Conservation (phyloP, 1,140 invertebrate species). For the Brachionus angularis region DNA sequence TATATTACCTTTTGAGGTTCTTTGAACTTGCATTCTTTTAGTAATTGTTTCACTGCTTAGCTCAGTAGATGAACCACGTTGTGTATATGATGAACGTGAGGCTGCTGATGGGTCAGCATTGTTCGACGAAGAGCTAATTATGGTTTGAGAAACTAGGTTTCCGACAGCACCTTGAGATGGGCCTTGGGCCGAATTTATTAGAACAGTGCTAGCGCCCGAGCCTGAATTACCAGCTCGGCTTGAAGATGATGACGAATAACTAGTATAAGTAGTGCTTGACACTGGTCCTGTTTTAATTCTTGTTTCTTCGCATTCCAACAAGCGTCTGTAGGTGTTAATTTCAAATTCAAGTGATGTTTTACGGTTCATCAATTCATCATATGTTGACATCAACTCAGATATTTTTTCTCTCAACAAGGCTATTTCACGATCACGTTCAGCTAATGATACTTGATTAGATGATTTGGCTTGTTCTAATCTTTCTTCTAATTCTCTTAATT, state of each 20-base stretch:
- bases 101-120: background rate
- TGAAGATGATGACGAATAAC: background rate
- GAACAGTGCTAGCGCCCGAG: background rate
- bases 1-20: conserved; percentile 34
- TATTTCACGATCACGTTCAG: conserved; percentile 30
- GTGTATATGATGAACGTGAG: background rate
- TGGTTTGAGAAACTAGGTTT: conserved; percentile 9
- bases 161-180: background rate
- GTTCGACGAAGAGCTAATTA: background rate
- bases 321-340: conserved; percentile 43
- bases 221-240: background rate
- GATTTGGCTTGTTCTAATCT: conserved; percentile 20
- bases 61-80: conserved; percentile 30
- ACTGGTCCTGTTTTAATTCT: conserved; percentile 12
- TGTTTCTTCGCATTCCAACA: conserved; percentile 43
- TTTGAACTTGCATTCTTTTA: conserved; percentile 35
- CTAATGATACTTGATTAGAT: background rate
- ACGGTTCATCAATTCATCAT: conserved; percentile 14
- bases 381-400: background rate
- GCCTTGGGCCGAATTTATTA: background rate
- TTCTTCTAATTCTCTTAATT: conserved; percentile 36
- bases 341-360: conserved; percentile 43
- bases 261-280: background rate
- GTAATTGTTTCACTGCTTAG: conserved; percentile 22
- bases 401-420: conserved; percentile 8